Percentiles rank a stretch among this genome's conserved stretches.
Evolutionary conservation across 2,888 invertebrate genomes (phyloP).

Genomic region (Rhagonycha lutea): DNA sequence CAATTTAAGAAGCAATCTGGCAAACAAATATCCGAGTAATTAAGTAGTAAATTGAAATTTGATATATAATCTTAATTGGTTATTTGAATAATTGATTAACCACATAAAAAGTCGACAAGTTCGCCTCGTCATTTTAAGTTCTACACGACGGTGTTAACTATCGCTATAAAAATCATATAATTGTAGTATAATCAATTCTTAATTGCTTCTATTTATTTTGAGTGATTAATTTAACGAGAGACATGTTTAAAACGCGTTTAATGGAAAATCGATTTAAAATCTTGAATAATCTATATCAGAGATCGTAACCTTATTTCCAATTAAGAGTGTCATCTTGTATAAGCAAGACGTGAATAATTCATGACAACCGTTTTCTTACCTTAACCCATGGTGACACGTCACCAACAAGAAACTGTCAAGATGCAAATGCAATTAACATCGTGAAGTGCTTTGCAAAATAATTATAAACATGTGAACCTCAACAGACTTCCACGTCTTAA

Average conservation of each 20-base stretch:
- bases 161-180: neutral
- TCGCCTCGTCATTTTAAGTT: neutral
- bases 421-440: constrained; percentile 57
- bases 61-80: neutral
- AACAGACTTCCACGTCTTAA: constrained; percentile 1
- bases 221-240: constrained; percentile 25
- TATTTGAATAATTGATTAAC: constrained; percentile 3
- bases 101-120: neutral
- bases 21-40: neutral
- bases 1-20: neutral
- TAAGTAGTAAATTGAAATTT: neutral
- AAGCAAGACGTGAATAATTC: constrained; percentile 53
- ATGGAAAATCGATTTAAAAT: constrained; percentile 48
- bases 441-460: constrained; percentile 54
- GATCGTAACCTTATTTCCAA: constrained; percentile 55
- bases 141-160: neutral
- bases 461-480: constrained; percentile 50
- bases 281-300: constrained; percentile 54
- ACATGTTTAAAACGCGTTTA: constrained; percentile 26
- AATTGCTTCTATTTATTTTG: constrained; percentile 18
- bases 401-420: constrained; percentile 56
- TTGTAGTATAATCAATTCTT: neutral
- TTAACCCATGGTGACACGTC: constrained; percentile 55
- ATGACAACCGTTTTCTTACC: constrained; percentile 55
- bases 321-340: constrained; percentile 53